Conservation (phyloP, 2,113 vertebrate genomes). For the Ellobius talpinus region DNA sequence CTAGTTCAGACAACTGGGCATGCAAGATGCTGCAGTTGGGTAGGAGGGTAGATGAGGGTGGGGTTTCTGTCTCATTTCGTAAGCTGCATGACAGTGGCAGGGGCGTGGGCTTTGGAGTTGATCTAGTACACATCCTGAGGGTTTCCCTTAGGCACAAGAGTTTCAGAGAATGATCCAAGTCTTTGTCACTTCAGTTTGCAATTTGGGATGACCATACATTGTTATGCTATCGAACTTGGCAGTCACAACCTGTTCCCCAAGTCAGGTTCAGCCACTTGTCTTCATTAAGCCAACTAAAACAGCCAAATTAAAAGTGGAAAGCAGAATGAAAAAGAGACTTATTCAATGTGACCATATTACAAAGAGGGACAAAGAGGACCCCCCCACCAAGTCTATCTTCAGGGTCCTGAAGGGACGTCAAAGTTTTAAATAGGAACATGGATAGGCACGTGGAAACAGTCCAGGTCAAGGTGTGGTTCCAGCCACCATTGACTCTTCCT, state of each 20-base stretch:
- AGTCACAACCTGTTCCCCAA: neutral
- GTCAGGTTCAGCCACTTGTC: neutral
- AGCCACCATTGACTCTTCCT: neutral
- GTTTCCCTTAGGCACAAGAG: constrained; percentile 33
- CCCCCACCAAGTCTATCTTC: neutral
- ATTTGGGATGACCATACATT: neutral
- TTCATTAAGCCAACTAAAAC: neutral
- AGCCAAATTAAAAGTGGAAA: neutral
- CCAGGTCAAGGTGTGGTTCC: neutral
- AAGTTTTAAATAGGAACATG: neutral
- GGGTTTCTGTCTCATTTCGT: constrained; percentile 29
- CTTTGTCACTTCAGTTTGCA: constrained; percentile 35
- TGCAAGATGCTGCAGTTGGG: constrained; percentile 19
- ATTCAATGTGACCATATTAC: neutral
- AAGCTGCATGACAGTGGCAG: neutral
- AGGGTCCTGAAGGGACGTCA: neutral
- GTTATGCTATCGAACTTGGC: neutral
- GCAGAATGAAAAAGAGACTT: neutral
- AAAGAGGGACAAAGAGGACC: neutral
- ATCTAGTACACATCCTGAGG: constrained; percentile 9
- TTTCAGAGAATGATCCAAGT: neutral
- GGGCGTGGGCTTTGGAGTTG: constrained; percentile 11
- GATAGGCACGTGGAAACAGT: neutral
- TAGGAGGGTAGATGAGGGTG: constrained; percentile 20
- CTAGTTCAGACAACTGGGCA: constrained; percentile 46